A percentile compares a stretch with the other conserved stretches of the same genome.
phyloP scores from a whole-genome alignment of 2,888 invertebrate genomes.

The Galerucella calmariensis region DNA sequence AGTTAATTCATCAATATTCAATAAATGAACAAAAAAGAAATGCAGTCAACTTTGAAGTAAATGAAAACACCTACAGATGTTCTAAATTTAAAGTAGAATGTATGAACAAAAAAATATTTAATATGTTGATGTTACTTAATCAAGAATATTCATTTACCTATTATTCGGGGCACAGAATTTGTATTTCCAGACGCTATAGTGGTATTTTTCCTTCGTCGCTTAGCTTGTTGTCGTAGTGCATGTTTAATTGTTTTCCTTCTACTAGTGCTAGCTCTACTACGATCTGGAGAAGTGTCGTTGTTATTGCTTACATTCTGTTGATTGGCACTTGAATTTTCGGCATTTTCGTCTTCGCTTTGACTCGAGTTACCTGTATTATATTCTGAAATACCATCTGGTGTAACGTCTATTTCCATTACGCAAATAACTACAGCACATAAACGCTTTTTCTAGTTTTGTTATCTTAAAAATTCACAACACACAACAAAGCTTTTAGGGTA shows the following conservation, averaged over 20 bases:
- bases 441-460: conserved; percentile 45
- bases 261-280: conserved; percentile 56
- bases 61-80: background rate
- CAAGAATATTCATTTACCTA: conserved; percentile 57
- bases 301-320: conserved; percentile 42
- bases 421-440: conserved; percentile 50
- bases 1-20: too few species aligned
- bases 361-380: conserved; percentile 55
- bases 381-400: conserved; percentile 58
- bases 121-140: background rate
- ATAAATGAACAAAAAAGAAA: too few species aligned
- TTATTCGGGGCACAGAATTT: conserved; percentile 80
- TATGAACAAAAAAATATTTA: background rate
- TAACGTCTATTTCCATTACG: conserved; percentile 66
- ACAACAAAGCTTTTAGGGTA: conserved; percentile 49
- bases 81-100: background rate
- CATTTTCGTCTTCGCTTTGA: conserved; percentile 54
- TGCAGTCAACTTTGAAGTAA: too few species aligned
- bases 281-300: conserved; percentile 49
- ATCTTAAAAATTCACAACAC: conserved; percentile 45
- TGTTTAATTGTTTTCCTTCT: conserved; percentile 80
- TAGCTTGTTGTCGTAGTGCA: conserved; percentile 80
- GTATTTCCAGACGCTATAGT: conserved; percentile 73
- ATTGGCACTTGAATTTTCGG: conserved; percentile 46
- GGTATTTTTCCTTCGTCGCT: conserved; percentile 83